These are phyloP conservation scores for Mionectes olivaceus DNA, from an alignment of 2,797 vertebrate species.

Conservation along the genomic window DNA sequence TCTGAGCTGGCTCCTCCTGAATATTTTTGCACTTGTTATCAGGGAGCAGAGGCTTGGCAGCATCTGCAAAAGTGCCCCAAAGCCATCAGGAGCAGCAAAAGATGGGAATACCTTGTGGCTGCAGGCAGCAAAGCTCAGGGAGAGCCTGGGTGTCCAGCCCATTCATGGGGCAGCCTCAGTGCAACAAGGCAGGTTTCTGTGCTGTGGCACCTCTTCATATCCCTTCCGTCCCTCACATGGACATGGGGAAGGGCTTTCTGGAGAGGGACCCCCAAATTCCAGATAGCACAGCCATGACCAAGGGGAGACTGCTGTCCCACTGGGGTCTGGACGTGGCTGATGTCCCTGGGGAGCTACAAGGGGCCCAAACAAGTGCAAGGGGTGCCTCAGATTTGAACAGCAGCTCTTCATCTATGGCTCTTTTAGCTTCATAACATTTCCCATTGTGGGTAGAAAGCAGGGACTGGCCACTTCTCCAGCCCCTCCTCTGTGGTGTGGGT, in stretches of 20 bases:
- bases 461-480: neutral
- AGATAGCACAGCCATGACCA: neutral
- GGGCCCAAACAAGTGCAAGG: neutral
- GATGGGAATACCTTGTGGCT: neutral
- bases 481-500: neutral
- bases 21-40: fast-evolving
- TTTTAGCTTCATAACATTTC: neutral
- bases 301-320: neutral
- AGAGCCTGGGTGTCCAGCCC: fast-evolving
- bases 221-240: neutral
- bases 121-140: neutral
- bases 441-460: fast-evolving
- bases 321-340: fast-evolving
- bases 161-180: neutral
- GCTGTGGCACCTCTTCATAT: neutral
- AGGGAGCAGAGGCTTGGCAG: neutral
- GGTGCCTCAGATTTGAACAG: neutral
- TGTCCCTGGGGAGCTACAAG: fast-evolving
- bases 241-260: neutral
- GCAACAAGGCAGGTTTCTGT: neutral
- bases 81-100: neutral
- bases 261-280: neutral
- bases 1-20: neutral
- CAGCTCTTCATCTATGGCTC: neutral
- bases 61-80: fast-evolving